Evolutionary conservation across 2,797 vertebrate genomes (phyloP), one percentile per base, ranked within the genome.

Genomic region (Microctenopoma steveboyesi): DNA sequence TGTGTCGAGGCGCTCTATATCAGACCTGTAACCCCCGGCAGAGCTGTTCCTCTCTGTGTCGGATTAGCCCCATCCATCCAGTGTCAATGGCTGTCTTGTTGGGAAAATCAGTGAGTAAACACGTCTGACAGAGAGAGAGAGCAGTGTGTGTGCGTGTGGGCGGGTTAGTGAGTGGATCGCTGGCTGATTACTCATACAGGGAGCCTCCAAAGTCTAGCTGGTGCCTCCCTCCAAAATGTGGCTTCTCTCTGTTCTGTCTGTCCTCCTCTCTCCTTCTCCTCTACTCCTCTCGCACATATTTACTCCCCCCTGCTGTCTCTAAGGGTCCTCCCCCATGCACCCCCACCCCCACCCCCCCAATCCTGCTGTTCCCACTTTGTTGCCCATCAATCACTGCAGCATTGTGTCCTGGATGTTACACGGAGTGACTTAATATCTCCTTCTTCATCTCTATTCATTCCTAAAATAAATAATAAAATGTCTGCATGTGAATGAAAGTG

Each of bases 101-200:
- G 96, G 96, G 96, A 97, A 97, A 97, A 97, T 98, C 96, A 96
- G 96, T 97, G 95, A 97, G 96, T 98, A 98, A 98, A 98, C 96
- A 98, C 88, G 94, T 95, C 94, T 96, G 96, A 97, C 96, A 96
- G 95, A 95, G 95, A 95, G 78, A 49, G n/a, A n/a, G 69, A 4
- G 43, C 39, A 43, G 64, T 27, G 48, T 33, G 46, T 37, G 52
- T 30, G 55, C 27, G 68, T 43, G 63, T 55, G 63, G 45, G 51
- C 33, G 40, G 58, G 67, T 65, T 51, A 25, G 60, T 7, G 46
- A 58, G 64, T 51, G 54, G 93, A 94, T 93, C 92, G 93, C 91
- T 90, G 89, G 93, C 95, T 96, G 96, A 97, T 96, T 97, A 97
- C 96, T 96, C 95, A 96, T 95, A 97, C 95, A 97, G 96, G 97